Base-by-base conservation (phyloP, 2,113 vertebrate species). In the Lanius ludovicianus region DNA sequence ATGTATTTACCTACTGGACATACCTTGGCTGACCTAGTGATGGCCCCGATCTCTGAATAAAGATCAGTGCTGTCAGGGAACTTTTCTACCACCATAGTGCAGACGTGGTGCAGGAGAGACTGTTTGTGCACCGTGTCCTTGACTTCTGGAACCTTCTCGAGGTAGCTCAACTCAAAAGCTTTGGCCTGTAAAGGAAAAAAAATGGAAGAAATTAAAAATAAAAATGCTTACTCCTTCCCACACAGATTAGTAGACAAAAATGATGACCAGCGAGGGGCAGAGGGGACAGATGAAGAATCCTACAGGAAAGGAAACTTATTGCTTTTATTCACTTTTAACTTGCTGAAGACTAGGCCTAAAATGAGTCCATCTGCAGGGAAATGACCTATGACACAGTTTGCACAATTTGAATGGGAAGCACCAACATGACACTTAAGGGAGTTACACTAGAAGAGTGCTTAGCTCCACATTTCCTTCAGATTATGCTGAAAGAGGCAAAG, bases 121-220 rank as follows among this genome's bases (percentile, higher is more conserved):
- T 99, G 99, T 96, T 99, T 99, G 78, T 99, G 99, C 94, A 99
- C 99, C 1, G 99, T 99, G 97, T 99, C 99, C 98, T 99, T 99
- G 75, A 99, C 99, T 97, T 99, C 99, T 46, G 99, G 99, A 98
- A 99, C 99, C 97, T 99, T 99, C 98, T 99, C 99, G 97, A 99
- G 98, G 98, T 99, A 99, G 97, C 98, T 99, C 97, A 99, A 97
- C 97, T 99, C 99, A 98, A 99, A 99, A 60, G 99, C 99, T 98
- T 99, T 99, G 82, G 99, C 99, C 99, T 99, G 56, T 20, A 90
- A 84, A 41, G 35, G 16, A 22, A 7, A 22, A 25, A 56, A 56
- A 57, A 37, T 3, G 9, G 6, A 86, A 59, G 19, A 75, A 42
- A 46, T 28, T 20, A 67, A 62, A 94, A 84, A 41, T 23, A 70